Evolutionary conservation across 2,888 invertebrate species (phyloP).

Genomic region (Orthosia cruda): DNA sequence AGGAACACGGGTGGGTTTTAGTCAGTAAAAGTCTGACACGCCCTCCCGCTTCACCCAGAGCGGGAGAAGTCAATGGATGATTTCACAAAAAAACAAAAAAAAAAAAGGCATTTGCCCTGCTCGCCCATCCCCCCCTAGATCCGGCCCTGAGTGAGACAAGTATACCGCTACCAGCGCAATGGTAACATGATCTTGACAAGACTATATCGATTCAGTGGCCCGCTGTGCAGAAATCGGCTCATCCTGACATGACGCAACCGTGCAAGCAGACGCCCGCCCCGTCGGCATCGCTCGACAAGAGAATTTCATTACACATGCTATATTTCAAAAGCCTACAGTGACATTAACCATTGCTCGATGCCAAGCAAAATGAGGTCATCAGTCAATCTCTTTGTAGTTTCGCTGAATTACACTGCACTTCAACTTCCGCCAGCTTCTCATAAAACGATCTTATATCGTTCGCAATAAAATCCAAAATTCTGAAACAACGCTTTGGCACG

Average conservation of each 20-base stretch:
- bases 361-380: constrained; percentile 86
- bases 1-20: no score
- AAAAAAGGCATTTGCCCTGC: no score
- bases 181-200: constrained; percentile 73
- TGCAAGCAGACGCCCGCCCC: constrained; percentile 67
- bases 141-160: not conserved
- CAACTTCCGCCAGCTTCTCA: constrained; percentile 27
- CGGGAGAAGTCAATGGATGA: no score
- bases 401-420: constrained; percentile 70
- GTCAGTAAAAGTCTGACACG: no score
- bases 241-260: constrained; percentile 61
- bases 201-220: constrained; percentile 65
- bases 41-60: no score
- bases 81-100: no score
- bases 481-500: constrained; percentile 33
- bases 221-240: constrained; percentile 74
- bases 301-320: constrained; percentile 79
- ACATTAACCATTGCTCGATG: constrained; percentile 86
- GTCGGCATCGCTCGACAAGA: constrained; percentile 61
- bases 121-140: no score
- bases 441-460: constrained; percentile 30
- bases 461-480: constrained; percentile 37
- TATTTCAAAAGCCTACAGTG: constrained; percentile 84
- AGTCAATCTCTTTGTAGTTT: constrained; percentile 80
- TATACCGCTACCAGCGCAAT: constrained; percentile 29